Percentiles rank a stretch among this genome's conserved stretches.
These are phyloP conservation scores for Colistium nudipinnis DNA, from an alignment of 2,113 vertebrate genomes.

Conservation along the genomic window DNA sequence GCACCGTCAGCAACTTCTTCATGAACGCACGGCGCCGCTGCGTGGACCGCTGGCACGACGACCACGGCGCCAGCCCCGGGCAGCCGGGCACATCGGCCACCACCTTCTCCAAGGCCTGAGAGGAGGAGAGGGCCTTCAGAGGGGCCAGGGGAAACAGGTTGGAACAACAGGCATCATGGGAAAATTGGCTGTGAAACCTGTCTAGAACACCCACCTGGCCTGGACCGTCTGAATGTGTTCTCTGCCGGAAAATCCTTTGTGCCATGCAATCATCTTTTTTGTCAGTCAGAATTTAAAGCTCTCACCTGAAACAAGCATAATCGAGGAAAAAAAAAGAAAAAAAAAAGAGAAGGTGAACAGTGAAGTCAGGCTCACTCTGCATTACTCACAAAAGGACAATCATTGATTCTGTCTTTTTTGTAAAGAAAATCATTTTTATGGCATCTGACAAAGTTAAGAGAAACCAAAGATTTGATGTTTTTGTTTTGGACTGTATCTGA, in stretches of 20 bases:
- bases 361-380: constrained; percentile 75
- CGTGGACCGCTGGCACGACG: constrained; percentile 96
- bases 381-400: constrained; percentile 76
- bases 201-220: constrained; percentile 52
- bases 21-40: constrained; percentile 99
- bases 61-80: constrained; percentile 86
- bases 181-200: constrained; percentile 52
- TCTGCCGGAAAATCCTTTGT: constrained; percentile 72
- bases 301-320: constrained; percentile 70
- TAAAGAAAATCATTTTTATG: constrained; percentile 65
- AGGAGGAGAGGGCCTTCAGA: constrained; percentile 66
- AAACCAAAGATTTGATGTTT: constrained; percentile 79
- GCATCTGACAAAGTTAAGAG: constrained; percentile 74
- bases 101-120: constrained; percentile 98
- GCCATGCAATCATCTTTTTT: constrained; percentile 79
- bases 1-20: constrained; percentile 99
- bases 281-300: constrained; percentile 73
- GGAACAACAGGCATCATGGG: constrained; percentile 46
- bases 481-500: constrained; percentile 54
- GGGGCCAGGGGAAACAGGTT: constrained; percentile 44
- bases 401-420: constrained; percentile 72
- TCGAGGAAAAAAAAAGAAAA: too few species aligned
- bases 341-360: constrained; percentile 62
- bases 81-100: constrained; percentile 87
- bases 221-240: constrained; percentile 64